phyloP scores from a whole-genome alignment of 2,797 vertebrate species.

The Callimico goeldii region DNA sequence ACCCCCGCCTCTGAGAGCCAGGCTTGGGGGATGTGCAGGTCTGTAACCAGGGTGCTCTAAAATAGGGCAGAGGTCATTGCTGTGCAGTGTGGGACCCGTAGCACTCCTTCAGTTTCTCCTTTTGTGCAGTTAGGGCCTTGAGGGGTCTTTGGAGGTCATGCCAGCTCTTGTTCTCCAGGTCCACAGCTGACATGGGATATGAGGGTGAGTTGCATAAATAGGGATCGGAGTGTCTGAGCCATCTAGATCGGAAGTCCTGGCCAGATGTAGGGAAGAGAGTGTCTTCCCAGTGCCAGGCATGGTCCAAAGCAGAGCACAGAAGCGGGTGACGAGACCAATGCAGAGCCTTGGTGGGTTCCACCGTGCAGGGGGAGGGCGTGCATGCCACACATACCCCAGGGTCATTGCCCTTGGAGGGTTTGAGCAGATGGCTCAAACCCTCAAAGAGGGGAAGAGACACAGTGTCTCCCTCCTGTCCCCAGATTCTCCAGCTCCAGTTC shows the following conservation, averaged over 20 bases:
- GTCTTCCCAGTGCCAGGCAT: background rate
- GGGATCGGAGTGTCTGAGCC: background rate
- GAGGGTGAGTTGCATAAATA: background rate
- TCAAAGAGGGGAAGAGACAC: background rate
- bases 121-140: background rate
- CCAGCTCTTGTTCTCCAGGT: background rate
- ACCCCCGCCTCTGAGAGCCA: background rate
- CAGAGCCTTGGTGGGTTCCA: background rate
- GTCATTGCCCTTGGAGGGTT: background rate
- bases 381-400: background rate
- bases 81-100: rapidly evolving
- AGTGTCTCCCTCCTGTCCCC: too few relatives aligned
- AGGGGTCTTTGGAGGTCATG: background rate
- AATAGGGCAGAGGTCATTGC: background rate
- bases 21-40: background rate
- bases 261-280: background rate
- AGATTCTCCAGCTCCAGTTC: background rate
- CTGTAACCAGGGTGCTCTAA: background rate
- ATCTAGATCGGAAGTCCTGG: background rate
- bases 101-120: background rate
- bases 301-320: background rate
- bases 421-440: background rate
- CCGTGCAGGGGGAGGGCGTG: rapidly evolving
- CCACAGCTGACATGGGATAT: background rate
- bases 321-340: rapidly evolving